Evolutionary conservation across 2,888 invertebrate genomes (phyloP).

Genomic region (Andrena minutula): DNA sequence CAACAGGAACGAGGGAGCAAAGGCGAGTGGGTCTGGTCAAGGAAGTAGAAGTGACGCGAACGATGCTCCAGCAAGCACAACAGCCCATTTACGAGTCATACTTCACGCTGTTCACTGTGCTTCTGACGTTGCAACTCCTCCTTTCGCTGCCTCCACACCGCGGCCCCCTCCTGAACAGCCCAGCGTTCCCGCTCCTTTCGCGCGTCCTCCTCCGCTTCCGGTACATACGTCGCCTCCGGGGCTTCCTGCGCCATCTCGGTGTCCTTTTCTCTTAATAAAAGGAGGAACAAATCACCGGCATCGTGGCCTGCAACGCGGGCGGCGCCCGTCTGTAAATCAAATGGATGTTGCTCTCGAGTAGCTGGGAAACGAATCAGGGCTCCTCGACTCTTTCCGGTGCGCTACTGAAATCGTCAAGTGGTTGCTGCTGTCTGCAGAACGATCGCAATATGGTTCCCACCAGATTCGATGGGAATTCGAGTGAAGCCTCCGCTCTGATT

Average conservation of each 20-base stretch:
- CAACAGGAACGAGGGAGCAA: constrained; percentile 21
- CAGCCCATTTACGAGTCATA: constrained; percentile 74
- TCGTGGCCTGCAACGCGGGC: constrained; percentile 25
- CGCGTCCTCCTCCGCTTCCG: constrained; percentile 78
- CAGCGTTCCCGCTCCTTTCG: constrained; percentile 80
- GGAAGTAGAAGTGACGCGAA: constrained; percentile 56
- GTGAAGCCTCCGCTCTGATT: background rate
- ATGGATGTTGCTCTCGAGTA: constrained; percentile 25
- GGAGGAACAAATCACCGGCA: constrained; percentile 56
- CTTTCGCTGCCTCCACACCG: constrained; percentile 80
- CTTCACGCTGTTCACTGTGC: constrained; percentile 82
- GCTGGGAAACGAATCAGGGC: constrained; percentile 18
- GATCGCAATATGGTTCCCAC: background rate
- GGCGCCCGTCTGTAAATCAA: constrained; percentile 39
- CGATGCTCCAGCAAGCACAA: constrained; percentile 44
- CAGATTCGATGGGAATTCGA: background rate
- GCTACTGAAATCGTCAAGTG: background rate
- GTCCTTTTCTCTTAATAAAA: constrained; percentile 59
- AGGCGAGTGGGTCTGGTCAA: constrained; percentile 28
- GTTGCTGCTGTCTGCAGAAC: background rate
- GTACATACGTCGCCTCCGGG: constrained; percentile 78
- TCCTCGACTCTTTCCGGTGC: constrained; percentile 10
- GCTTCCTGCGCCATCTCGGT: constrained; percentile 72
- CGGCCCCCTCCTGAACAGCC: constrained; percentile 81
- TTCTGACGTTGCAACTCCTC: constrained; percentile 82